Percentiles rank a stretch among this genome's conserved stretches.
Evolutionary conservation across 2,113 vertebrate genomes (phyloP).

Genomic region (Salvelinus alpinus): DNA sequence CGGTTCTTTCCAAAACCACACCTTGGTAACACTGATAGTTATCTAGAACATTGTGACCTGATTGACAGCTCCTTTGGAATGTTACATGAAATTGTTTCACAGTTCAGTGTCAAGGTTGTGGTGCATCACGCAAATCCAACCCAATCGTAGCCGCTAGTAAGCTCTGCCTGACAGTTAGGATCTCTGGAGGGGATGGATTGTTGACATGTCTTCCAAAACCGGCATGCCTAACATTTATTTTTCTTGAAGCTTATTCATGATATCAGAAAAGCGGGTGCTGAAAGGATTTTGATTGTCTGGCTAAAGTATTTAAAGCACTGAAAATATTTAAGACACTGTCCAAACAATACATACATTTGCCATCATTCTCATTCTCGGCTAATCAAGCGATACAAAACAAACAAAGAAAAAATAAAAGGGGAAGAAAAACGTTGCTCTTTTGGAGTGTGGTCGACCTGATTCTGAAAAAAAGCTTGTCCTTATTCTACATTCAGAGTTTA

Average conservation of each 20-base stretch:
- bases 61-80: conserved; percentile 71
- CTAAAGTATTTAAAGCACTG: conserved; percentile 74
- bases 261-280: conserved; percentile 56
- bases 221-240: conserved; percentile 65
- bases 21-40: conserved; percentile 55
- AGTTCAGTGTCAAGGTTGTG: conserved; percentile 69
- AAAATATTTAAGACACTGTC: conserved; percentile 76
- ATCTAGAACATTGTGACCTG: conserved; percentile 65
- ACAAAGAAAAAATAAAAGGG: conserved; percentile 23
- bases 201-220: conserved; percentile 69
- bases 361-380: conserved; percentile 70
- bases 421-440: conserved; percentile 9
- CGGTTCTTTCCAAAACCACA: conserved; percentile 38
- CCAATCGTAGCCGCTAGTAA: conserved; percentile 73
- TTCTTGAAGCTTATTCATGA: conserved; percentile 64
- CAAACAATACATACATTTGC: conserved; percentile 71
- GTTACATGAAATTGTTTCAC: conserved; percentile 68
- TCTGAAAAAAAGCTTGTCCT: conserved; percentile 36
- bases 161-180: conserved; percentile 67
- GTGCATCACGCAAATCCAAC: conserved; percentile 68
- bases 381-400: conserved; percentile 76
- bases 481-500: conserved; percentile 36
- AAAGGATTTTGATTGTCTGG: conserved; percentile 75
- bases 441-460: conserved; percentile 41
- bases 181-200: conserved; percentile 57